Conservation (phyloP, 2,888 invertebrate species). For the Cephonodes hylas region DNA sequence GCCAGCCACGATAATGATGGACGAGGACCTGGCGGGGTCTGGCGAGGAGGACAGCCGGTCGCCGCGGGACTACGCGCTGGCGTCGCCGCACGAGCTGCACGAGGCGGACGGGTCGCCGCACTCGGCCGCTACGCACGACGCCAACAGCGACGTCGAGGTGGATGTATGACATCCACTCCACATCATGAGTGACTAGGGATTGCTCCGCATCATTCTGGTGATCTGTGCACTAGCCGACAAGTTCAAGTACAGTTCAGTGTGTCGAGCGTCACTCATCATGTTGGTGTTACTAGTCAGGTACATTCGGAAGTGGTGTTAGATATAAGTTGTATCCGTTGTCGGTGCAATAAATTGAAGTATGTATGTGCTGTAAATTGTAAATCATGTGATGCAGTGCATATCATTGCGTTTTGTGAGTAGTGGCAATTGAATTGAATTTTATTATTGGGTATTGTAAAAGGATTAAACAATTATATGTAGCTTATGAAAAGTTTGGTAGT, state of each 20-base stretch:
- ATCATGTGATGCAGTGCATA: not conserved
- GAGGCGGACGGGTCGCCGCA: constrained; percentile 48
- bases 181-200: constrained; percentile 52
- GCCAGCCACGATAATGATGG: constrained; percentile 79
- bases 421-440: not conserved
- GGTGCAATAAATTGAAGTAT: not conserved
- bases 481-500: not conserved
- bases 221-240: constrained; percentile 22
- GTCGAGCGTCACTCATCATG: constrained; percentile 28
- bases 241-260: constrained; percentile 24
- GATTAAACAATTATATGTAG: not conserved
- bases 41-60: constrained; percentile 65
- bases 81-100: constrained; percentile 17
- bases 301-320: constrained; percentile 47
- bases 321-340: constrained; percentile 26
- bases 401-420: constrained; percentile 10
- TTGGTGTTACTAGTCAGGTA: constrained; percentile 50
- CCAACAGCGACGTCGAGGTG: constrained; percentile 65
- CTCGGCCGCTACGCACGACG: constrained; percentile 54
- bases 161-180: constrained; percentile 72
- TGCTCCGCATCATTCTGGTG: constrained; percentile 23
- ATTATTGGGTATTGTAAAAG: not conserved
- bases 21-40: constrained; percentile 62
- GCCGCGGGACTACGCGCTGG: constrained; percentile 53
- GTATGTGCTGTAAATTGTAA: not conserved